A percentile compares a stretch with the other conserved stretches of the same genome.
These are phyloP conservation scores for Scaptomyza reducta DNA, from an alignment of 2,888 invertebrate genomes.

Conservation along the genomic window DNA sequence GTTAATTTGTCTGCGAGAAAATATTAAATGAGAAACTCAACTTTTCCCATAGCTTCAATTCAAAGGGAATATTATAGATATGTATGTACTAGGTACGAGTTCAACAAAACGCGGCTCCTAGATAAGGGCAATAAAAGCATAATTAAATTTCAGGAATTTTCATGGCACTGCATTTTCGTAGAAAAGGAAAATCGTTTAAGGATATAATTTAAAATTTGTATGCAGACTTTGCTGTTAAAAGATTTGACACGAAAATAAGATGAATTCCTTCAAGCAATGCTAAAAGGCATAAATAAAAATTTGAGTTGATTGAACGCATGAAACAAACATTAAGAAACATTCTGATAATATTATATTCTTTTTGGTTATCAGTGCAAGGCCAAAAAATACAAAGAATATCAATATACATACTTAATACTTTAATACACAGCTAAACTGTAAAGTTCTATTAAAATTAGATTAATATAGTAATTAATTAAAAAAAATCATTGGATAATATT, in stretches of 20 bases:
- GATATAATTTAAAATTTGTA: not conserved
- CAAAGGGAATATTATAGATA: constrained; percentile 31
- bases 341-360: no score
- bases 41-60: constrained; percentile 62
- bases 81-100: not conserved
- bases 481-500: no score
- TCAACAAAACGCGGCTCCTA: constrained; percentile 8
- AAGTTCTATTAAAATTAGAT: no score
- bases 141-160: constrained; percentile 66
- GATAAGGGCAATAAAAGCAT: constrained; percentile 54
- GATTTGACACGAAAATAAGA: not conserved
- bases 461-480: no score
- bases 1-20: constrained; percentile 74
- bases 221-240: not conserved
- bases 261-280: not conserved
- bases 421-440: no score
- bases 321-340: no score
- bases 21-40: constrained; percentile 67
- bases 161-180: not conserved
- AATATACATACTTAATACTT: no score
- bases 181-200: not conserved
- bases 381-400: no score
- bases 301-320: not conserved
- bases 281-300: not conserved
- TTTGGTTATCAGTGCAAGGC: no score